These are phyloP conservation scores for Heteropelma amictum DNA, from an alignment of 2,888 invertebrate species.

Conservation along the genomic window DNA sequence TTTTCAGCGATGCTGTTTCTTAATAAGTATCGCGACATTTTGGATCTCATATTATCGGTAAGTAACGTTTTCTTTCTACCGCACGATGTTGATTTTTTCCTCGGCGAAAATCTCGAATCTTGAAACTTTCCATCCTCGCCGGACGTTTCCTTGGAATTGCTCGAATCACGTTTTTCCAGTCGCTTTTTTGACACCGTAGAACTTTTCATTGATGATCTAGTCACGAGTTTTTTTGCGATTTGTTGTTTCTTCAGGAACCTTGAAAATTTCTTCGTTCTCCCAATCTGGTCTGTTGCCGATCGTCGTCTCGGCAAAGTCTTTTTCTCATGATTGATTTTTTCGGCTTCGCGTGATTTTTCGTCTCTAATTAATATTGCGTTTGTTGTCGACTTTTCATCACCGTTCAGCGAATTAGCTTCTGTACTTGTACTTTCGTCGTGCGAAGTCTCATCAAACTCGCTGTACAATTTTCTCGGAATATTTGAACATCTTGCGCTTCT, in stretches of 20 bases:
- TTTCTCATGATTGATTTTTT: no score
- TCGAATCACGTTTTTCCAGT: background rate
- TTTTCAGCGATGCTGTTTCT: background rate
- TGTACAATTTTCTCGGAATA: no score
- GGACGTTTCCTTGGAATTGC: background rate
- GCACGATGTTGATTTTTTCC: background rate
- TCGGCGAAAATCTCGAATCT: background rate
- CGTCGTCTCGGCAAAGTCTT: no score
- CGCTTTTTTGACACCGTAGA: background rate
- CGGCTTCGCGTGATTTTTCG: background rate
- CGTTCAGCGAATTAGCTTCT: background rate
- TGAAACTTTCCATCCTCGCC: background rate
- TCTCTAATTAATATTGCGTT: no score
- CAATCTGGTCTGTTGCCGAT: no score
- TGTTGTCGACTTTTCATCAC: background rate
- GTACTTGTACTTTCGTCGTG: no score
- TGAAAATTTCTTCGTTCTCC: no score
- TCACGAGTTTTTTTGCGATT: conserved; percentile 16
- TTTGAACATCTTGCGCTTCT: no score
- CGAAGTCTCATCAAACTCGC: no score
- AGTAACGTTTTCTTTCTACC: background rate
- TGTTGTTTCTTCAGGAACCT: background rate
- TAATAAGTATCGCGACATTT: background rate
- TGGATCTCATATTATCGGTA: background rate
- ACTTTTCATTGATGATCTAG: conserved; percentile 14